Conservation (phyloP, 2,113 vertebrate genomes). For the Pelecanus crispus region DNA sequence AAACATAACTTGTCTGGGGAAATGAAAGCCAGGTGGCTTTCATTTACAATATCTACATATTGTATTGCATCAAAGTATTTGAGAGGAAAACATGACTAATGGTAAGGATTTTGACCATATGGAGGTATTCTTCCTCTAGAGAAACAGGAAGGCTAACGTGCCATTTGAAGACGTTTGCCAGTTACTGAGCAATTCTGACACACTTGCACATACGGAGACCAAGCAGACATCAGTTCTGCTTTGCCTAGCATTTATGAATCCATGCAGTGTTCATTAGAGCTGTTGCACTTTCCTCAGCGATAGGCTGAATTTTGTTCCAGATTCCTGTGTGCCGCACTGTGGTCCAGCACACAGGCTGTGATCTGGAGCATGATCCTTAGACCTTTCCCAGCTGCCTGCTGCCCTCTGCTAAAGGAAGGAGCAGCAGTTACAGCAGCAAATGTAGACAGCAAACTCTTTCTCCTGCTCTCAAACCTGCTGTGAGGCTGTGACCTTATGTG, state of each 20-base stretch:
- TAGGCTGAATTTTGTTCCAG: neutral
- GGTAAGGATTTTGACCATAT: neutral
- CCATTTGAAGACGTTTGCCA: neutral
- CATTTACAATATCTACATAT: neutral
- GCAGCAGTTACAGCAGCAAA: neutral
- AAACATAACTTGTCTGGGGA: neutral
- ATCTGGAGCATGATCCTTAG: neutral
- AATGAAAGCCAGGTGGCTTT: neutral
- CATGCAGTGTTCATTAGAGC: neutral
- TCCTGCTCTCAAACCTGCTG: neutral
- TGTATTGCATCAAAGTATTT: neutral
- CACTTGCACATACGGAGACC: neutral
- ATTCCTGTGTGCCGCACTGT: neutral
- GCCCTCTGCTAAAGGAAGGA: neutral
- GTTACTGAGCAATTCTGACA: neutral
- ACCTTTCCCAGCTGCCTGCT: neutral
- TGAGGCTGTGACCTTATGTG: neutral
- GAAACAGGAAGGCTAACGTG: neutral
- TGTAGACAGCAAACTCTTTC: neutral
- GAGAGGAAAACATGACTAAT: neutral
- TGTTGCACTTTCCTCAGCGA: neutral
- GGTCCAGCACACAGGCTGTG: neutral
- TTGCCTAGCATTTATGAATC: neutral
- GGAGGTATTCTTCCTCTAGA: neutral
- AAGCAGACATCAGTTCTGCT: neutral